Evolutionary conservation across 2,797 vertebrate species (phyloP).

Genomic region (Propithecus deckenii): DNA sequence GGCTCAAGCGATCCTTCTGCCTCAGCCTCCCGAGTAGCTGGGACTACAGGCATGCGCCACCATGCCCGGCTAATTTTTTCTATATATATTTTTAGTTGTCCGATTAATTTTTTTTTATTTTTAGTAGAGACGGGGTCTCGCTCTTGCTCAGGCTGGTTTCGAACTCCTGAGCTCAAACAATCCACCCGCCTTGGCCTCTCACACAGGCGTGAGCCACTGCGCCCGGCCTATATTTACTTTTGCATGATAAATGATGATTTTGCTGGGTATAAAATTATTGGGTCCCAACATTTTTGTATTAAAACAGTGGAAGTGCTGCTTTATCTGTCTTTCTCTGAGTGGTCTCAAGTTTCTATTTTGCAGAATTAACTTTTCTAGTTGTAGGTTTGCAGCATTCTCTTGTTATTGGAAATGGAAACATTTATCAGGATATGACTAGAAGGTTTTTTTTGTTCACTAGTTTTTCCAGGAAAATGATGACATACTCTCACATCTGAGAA

Average conservation of each 20-base stretch:
- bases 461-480: slow-evolving; percentile 44
- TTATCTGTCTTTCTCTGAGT: neutral
- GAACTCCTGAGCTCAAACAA: no score
- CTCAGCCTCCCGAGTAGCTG: no score
- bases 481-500: neutral
- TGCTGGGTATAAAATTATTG: slow-evolving; percentile 36
- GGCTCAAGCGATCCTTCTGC: no score
- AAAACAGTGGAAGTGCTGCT: neutral
- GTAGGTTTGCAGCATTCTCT: neutral
- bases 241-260: neutral
- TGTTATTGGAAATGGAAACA: slow-evolving; percentile 48
- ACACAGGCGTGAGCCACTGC: no score
- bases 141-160: no score
- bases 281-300: neutral
- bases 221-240: neutral
- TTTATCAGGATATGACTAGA: slow-evolving; percentile 41
- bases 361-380: slow-evolving; percentile 24
- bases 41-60: no score
- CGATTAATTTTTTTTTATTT: no score
- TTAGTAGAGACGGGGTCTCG: no score
- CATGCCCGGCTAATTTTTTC: no score
- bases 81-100: no score
- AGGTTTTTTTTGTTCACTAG: slow-evolving; percentile 49
- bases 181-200: no score
- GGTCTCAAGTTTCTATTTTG: neutral